These are phyloP conservation scores for Platanista minor DNA, from an alignment of 2,113 vertebrate species.

Conservation along the genomic window DNA sequence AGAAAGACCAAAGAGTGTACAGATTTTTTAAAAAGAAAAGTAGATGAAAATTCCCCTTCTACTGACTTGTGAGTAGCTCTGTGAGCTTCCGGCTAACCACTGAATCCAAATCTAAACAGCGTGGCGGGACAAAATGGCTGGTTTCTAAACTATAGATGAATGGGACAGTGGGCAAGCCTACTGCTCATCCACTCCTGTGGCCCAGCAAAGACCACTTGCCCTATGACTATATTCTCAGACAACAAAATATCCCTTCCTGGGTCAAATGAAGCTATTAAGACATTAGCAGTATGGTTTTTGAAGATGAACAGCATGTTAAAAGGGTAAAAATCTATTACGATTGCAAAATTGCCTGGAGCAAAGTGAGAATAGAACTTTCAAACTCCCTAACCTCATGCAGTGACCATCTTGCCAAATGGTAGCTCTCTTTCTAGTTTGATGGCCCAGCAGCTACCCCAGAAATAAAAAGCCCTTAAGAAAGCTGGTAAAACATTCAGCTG, in stretches of 20 bases:
- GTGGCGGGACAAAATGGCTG: background rate
- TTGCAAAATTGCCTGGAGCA: background rate
- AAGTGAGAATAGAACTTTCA: background rate
- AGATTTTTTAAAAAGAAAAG: background rate
- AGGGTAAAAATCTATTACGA: background rate
- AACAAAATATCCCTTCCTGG: background rate
- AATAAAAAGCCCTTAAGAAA: slow-evolving; percentile 25
- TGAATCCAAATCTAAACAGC: background rate
- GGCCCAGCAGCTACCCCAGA: background rate
- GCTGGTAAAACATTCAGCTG: background rate
- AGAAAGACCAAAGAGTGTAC: background rate
- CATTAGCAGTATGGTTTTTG: background rate
- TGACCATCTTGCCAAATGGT: background rate
- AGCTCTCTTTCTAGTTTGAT: background rate
- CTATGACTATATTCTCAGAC: background rate
- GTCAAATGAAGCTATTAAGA: background rate
- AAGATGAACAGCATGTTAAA: slow-evolving; percentile 7
- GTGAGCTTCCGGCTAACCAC: background rate
- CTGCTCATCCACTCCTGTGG: background rate
- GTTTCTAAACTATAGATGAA: background rate
- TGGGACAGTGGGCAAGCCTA: background rate
- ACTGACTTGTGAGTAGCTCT: background rate
- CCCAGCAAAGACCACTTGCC: background rate
- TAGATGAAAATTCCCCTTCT: background rate
- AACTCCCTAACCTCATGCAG: background rate